Evolutionary conservation across 2,113 vertebrate species (phyloP).

Genomic region (Carassius auratus): DNA sequence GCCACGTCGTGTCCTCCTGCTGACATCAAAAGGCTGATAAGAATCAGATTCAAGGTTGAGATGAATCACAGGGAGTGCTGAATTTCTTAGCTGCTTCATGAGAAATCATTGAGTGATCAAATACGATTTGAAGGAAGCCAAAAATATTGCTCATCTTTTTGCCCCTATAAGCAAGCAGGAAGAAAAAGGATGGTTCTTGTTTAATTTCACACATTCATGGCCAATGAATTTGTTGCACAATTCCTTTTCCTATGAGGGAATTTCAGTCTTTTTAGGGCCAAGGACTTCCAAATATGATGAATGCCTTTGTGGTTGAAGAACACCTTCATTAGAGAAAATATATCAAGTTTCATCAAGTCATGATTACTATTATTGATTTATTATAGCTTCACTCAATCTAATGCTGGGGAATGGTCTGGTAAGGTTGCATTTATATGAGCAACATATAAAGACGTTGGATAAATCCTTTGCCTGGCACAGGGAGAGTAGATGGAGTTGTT

Average conservation of each 20-base stretch:
- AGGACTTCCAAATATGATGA: not conserved
- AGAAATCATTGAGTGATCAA: constrained; percentile 16
- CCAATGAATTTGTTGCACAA: not conserved
- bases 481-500: constrained; percentile 46
- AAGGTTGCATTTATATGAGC: constrained; percentile 13
- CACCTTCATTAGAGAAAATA: too few relatives aligned
- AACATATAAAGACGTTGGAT: constrained; percentile 31
- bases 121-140: not conserved
- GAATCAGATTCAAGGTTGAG: constrained; percentile 30
- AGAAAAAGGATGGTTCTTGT: not conserved
- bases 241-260: not conserved
- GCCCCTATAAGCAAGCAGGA: constrained; percentile 1
- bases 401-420: not conserved
- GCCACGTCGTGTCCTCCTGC: not conserved
- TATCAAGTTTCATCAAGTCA: too few relatives aligned
- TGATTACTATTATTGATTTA: not conserved
- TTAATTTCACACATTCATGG: constrained; percentile 10
- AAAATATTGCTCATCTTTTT: constrained; percentile 31
- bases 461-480: constrained; percentile 31
- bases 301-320: not conserved
- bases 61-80: constrained; percentile 6
- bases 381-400: not conserved
- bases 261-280: not conserved
- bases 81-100: not conserved
- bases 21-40: constrained; percentile 36